Evolutionary conservation across 2,888 invertebrate species (phyloP), one percentile per base, ranked within the genome.

Genomic region (Dynastes tityus): DNA sequence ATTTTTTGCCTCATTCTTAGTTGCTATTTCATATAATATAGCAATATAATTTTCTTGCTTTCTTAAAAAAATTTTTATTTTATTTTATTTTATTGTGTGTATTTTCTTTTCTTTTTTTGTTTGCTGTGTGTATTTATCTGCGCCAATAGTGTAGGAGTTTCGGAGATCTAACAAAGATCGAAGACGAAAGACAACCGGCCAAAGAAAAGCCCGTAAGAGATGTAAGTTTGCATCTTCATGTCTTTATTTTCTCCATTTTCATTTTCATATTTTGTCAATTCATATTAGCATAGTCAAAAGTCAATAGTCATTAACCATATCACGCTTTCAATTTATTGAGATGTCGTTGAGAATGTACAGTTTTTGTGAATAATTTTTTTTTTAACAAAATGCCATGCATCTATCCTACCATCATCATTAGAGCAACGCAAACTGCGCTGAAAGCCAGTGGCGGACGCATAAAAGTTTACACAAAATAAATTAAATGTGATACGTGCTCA

Each of bases 101-200:
- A 13, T 58, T 58, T 71, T 27, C 27, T 58, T 58, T 58, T 9
- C 9, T 51, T 78, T 76, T 80, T 78, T 80, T 77, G 76, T 61
- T 82, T 79, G 81, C 79, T 80, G 75, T 83, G 80, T 81, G 78
- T 81, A 77, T 84, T 83, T 83, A 73, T 74, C 61, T 29, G 61
- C 73, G 61, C 61, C 61, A 74, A 61, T 89, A 92, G 92, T 91
- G 92, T 89, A 91, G 91, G 87, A 92, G 92, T 89, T 92, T 91
- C 87, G 91, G 91, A 85, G 91, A 92, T 88, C 89, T 92, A 85
- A 91, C 91, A 84, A 91, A 90, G 88, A 88, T 91, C 83, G 89
- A 87, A 77, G 90, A 90, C 81, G 89, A 88, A 80, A 79, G 82
- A 49, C 53, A 55, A 63, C 73, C 71, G 40, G 22, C 74, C 22